Conservation (phyloP, 1,140 invertebrate genomes). For the Caerostris darwini region DNA sequence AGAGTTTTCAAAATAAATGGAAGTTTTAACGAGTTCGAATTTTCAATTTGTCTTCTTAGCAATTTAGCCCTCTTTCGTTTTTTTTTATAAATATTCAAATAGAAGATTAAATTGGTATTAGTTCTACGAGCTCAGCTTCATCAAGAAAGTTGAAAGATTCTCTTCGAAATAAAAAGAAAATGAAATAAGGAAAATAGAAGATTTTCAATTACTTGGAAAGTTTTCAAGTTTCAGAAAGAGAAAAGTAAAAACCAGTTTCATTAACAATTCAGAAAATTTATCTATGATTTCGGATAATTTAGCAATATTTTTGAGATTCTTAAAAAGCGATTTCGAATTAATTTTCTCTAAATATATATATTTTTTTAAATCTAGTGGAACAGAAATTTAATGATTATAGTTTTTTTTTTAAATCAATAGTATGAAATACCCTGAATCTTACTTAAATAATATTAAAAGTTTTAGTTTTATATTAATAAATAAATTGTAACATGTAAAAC, state of each 20-base stretch:
- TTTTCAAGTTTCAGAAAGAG: constrained; percentile 19
- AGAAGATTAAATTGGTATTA: constrained; percentile 44
- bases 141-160: constrained; percentile 8
- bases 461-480: too few species aligned
- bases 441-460: too few species aligned
- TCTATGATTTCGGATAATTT: neutral
- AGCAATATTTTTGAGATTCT: neutral
- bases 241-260: constrained; percentile 6
- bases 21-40: constrained; percentile 65
- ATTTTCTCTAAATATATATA: neutral
- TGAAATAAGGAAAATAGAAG: neutral
- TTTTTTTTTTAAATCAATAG: too few species aligned
- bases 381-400: too few species aligned
- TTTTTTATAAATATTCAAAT: constrained; percentile 30
- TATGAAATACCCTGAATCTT: too few species aligned
- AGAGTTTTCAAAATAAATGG: constrained; percentile 56
- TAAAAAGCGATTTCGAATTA: neutral
- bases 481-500: too few species aligned
- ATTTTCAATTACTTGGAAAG: constrained; percentile 9
- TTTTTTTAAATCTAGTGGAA: too few species aligned
- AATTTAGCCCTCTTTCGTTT: constrained; percentile 30
- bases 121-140: neutral
- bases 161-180: constrained; percentile 3
- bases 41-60: constrained; percentile 9
- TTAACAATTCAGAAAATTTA: neutral